These are phyloP conservation scores for Urocitellus parryii DNA, from an alignment of 2,113 vertebrate species.

Conservation along the genomic window DNA sequence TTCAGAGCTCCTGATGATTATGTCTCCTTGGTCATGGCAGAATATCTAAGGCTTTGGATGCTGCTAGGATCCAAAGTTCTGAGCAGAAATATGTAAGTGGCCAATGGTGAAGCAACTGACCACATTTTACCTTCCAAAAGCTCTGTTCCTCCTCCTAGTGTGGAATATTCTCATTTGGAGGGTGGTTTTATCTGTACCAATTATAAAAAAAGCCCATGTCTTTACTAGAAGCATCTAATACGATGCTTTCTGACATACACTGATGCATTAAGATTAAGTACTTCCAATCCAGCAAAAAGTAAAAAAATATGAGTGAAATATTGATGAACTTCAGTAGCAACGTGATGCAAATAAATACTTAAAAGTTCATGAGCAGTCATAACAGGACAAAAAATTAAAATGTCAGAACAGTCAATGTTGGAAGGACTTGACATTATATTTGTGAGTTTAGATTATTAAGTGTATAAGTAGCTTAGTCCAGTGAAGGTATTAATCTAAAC, in stretches of 20 bases:
- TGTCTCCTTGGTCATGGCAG: not conserved
- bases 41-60: too few relatives aligned
- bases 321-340: not conserved
- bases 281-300: not conserved
- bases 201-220: not conserved
- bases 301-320: not conserved
- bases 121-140: not conserved
- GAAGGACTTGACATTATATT: not conserved
- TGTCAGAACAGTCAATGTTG: not conserved
- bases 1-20: not conserved
- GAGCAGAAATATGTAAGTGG: not conserved
- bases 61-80: not conserved
- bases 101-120: not conserved
- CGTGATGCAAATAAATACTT: not conserved
- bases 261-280: not conserved
- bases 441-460: slow-evolving; percentile 12
- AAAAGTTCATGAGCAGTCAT: not conserved
- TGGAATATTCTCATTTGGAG: not conserved
- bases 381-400: not conserved
- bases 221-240: not conserved
- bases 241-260: not conserved
- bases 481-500: slow-evolving; percentile 54
- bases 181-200: not conserved
- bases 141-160: fast-evolving
- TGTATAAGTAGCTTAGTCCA: slow-evolving; percentile 63